Conservation (phyloP, 2,888 invertebrate genomes). For the Mesorhabditis spiculigera region DNA sequence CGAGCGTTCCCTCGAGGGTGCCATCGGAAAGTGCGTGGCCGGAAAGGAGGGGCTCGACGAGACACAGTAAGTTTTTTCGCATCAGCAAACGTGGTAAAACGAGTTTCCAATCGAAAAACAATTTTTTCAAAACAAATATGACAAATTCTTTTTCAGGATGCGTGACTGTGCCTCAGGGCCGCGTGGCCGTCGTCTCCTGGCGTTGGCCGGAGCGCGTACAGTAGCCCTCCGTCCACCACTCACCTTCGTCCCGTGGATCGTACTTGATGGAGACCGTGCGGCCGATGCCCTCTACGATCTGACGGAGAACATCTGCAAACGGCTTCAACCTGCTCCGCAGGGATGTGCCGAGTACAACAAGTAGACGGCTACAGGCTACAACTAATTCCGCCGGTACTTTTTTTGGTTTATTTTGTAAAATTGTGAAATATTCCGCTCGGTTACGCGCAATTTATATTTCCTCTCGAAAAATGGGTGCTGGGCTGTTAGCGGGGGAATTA, state of each 20-base stretch:
- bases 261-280: conserved; percentile 49
- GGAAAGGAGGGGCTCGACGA: conserved; percentile 14
- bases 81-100: background rate
- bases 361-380: background rate
- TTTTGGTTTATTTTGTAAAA: background rate
- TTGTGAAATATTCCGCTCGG: background rate
- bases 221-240: conserved; percentile 35
- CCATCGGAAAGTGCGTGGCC: conserved; percentile 37
- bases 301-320: conserved; percentile 52
- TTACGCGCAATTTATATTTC: no score
- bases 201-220: conserved; percentile 47
- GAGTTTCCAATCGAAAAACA: background rate
- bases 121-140: background rate
- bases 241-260: conserved; percentile 57
- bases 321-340: conserved; percentile 34
- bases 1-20: conserved; percentile 29
- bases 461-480: no score
- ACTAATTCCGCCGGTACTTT: background rate
- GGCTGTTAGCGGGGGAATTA: no score
- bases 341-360: conserved; percentile 18
- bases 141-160: conserved; percentile 30
- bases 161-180: conserved; percentile 39
- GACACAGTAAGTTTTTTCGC: conserved; percentile 12
- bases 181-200: conserved; percentile 51
- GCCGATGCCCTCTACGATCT: conserved; percentile 54